A percentile compares a stretch with the other conserved stretches of the same genome.
These are phyloP conservation scores for Acanthopleura granulata DNA, from an alignment of 2,888 invertebrate genomes.

Conservation along the genomic window DNA sequence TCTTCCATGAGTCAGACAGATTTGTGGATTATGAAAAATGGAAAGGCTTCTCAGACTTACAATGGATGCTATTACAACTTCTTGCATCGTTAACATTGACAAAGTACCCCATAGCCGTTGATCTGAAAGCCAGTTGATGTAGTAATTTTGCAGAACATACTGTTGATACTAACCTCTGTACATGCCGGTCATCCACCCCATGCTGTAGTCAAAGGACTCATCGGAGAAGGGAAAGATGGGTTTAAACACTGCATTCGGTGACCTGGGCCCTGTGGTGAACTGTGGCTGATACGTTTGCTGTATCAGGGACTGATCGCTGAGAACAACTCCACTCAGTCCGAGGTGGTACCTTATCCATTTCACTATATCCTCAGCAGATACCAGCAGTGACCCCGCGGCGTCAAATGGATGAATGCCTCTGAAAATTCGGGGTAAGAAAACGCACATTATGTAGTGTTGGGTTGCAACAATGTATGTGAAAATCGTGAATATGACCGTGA, in stretches of 20 bases:
- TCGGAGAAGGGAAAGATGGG: conserved; percentile 12
- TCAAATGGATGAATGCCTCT: conserved; percentile 13
- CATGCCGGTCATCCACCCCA: conserved; percentile 24
- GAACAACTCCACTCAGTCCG: background rate
- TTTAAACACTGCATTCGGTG: background rate
- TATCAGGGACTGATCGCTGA: background rate
- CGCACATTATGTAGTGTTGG: background rate
- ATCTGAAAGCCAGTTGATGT: too few relatives aligned
- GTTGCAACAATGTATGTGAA: too few relatives aligned
- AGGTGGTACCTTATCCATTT: conserved; percentile 24
- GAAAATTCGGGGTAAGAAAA: background rate
- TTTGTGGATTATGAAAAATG: too few relatives aligned
- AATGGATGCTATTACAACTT: too few relatives aligned
- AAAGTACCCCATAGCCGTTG: too few relatives aligned
- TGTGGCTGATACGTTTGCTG: conserved; percentile 1
- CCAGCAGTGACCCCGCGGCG: conserved; percentile 17
- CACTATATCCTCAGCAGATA: conserved; percentile 15
- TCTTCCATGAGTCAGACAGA: too few relatives aligned
- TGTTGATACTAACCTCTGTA: background rate
- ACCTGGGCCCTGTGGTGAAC: background rate
- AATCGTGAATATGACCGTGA: too few relatives aligned
- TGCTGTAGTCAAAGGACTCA: conserved; percentile 22
- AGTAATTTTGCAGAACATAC: too few relatives aligned
- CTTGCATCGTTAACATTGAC: too few relatives aligned
- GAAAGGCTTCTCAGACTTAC: too few relatives aligned